Evolutionary conservation across 1,140 invertebrate species (phyloP).

Genomic region (Hormaphis cornu): DNA sequence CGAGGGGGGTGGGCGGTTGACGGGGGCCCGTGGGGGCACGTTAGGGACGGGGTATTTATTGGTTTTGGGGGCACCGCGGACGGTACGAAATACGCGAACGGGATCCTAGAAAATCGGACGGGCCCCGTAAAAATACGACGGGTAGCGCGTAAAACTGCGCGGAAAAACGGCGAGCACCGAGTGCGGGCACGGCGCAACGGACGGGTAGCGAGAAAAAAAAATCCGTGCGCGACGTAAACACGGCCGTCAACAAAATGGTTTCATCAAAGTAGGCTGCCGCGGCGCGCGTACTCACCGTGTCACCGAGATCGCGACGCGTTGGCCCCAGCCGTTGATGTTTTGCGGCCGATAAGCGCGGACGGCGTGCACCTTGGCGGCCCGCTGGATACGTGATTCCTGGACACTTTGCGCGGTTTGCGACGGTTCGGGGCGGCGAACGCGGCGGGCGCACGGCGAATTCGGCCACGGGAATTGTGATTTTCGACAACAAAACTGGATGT

Average conservation of each 20-base stretch:
- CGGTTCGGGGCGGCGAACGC: constrained; percentile 1
- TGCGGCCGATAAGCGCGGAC: background rate
- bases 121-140: background rate
- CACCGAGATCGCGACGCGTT: constrained; percentile 22
- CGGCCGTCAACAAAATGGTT: constrained; percentile 2
- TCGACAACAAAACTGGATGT: constrained; percentile 32
- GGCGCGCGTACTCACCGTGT: constrained; percentile 24
- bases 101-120: background rate
- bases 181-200: background rate
- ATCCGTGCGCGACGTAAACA: constrained; percentile 8
- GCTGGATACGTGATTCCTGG: background rate
- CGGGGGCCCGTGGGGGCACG: background rate
- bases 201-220: background rate
- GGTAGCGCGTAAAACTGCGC: no score
- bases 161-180: background rate
- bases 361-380: background rate
- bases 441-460: constrained; percentile 6
- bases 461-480: constrained; percentile 21
- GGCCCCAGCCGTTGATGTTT: constrained; percentile 19
- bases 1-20: background rate
- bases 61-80: background rate
- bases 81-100: background rate
- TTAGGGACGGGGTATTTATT: background rate
- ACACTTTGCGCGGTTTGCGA: background rate
- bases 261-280: constrained; percentile 27